Evolutionary conservation across 2,113 vertebrate species (phyloP), one percentile per base, ranked within the genome.

Genomic region (Scopus umbretta): DNA sequence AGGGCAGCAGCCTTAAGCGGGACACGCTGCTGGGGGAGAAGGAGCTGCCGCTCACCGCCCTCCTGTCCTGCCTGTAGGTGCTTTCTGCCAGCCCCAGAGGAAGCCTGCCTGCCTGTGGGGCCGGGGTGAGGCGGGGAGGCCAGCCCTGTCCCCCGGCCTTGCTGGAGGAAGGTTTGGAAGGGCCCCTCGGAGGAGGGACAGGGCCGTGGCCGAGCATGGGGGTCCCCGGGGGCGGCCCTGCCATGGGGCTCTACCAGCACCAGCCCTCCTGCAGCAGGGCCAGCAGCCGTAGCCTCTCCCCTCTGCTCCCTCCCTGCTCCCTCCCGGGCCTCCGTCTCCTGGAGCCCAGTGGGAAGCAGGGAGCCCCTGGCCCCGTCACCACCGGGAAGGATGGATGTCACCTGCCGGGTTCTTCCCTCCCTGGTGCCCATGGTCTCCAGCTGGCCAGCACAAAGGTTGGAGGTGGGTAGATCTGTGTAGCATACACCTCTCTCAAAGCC

Each of bases 1-100:
- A 99, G 90, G 99, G 99, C n/a, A 98, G 99, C 95, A 99, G 99
- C 96, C 98, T 99, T 16, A 99, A 99, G 97, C 98, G 99, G 95
- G 99, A 99, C 98, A 98, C 98, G 0, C 97, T 99, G 96, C 98
- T 99, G n/a, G 99, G 99, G 2, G 99, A 99, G 96, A 98, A 98
- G 92, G 99, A 99, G 97, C 97, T 99, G 72, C 98, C 98, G 2
- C 97, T 99, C 43, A 97, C 98, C 3, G 80, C 99, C 67, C 98
- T 99, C 90, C 97, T 99, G 34, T 97, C 99, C 38, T 96, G 97
- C 91, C 94, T 96, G 91, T 98, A 95, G 97, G 79, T 29, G 19
- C 26, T 10, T 9, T 47, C 27, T 61, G 30, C 38, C 80, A 47
- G 62, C 68, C 71, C 73, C 10, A 2, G 13, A 55, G 73, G 59